Evolutionary conservation across 2,113 vertebrate genomes (phyloP).

Genomic region (Nyctibius bracteatus): DNA sequence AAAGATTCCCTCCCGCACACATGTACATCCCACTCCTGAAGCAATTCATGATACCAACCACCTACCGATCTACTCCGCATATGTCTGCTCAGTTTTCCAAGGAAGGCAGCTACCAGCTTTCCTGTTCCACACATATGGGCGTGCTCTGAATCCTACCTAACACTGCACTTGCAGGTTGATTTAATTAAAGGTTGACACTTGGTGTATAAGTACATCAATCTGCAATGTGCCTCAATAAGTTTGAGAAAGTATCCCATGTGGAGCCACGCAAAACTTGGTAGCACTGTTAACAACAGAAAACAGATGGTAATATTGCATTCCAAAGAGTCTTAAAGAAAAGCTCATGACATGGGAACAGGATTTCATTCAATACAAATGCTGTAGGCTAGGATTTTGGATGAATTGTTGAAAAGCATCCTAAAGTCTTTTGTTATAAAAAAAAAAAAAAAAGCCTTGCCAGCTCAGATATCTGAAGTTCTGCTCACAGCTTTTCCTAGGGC

Average conservation of each 20-base stretch:
- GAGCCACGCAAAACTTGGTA: background rate
- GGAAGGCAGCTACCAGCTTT: background rate
- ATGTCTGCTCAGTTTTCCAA: conserved; percentile 28
- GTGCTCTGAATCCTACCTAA: background rate
- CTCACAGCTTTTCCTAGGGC: background rate
- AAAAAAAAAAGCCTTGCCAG: background rate
- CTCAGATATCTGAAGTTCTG: background rate
- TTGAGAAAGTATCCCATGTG: background rate
- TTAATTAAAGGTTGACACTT: conserved; percentile 12
- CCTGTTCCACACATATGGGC: background rate
- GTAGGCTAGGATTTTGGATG: background rate
- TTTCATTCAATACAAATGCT: background rate
- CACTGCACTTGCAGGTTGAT: background rate
- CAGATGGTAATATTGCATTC: conserved; percentile 4
- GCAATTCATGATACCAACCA: conserved; percentile 5
- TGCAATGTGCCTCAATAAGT: background rate
- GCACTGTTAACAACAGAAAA: background rate
- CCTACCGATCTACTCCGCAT: conserved; percentile 14
- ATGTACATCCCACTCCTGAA: conserved; percentile 37
- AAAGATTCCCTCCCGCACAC: conserved; percentile 15
- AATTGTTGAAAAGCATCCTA: background rate
- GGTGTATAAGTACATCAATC: background rate
- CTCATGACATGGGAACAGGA: background rate
- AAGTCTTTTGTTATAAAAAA: background rate
- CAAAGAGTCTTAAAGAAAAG: background rate